Percentiles rank a stretch among this genome's conserved stretches.
phyloP scores from a whole-genome alignment of 2,113 vertebrate genomes.

The Panthera leo region DNA sequence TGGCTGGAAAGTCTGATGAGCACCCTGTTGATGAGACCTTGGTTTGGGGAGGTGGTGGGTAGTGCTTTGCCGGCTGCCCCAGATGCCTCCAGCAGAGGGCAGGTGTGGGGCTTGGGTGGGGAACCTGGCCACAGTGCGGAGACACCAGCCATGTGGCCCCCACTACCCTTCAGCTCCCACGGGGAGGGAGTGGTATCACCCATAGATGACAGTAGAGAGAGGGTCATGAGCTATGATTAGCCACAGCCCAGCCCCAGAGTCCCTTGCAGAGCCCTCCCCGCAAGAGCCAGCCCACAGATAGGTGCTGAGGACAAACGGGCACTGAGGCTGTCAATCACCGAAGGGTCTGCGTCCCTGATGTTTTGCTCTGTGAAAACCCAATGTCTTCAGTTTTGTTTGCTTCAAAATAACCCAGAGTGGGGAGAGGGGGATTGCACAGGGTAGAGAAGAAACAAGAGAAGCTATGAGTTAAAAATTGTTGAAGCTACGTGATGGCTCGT shows the following conservation, averaged over 20 bases:
- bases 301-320: not conserved
- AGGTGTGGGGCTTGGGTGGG: not conserved
- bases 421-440: not conserved
- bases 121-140: too few relatives aligned
- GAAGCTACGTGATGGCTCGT: not conserved
- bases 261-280: not conserved
- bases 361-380: not conserved
- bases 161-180: not conserved
- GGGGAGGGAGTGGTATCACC: not conserved
- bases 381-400: not conserved
- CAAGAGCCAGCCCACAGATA: not conserved
- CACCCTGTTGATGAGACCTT: not conserved
- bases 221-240: not conserved
- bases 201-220: not conserved
- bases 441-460: not conserved
- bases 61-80: not conserved
- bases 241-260: not conserved
- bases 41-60: rapidly evolving
- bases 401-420: not conserved
- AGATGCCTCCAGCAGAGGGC: not conserved
- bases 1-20: not conserved
- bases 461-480: not conserved
- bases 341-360: too few relatives aligned
- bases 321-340: not conserved
- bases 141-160: not conserved